phyloP scores from a whole-genome alignment of 2,888 invertebrate genomes.

The Cancer borealis region DNA sequence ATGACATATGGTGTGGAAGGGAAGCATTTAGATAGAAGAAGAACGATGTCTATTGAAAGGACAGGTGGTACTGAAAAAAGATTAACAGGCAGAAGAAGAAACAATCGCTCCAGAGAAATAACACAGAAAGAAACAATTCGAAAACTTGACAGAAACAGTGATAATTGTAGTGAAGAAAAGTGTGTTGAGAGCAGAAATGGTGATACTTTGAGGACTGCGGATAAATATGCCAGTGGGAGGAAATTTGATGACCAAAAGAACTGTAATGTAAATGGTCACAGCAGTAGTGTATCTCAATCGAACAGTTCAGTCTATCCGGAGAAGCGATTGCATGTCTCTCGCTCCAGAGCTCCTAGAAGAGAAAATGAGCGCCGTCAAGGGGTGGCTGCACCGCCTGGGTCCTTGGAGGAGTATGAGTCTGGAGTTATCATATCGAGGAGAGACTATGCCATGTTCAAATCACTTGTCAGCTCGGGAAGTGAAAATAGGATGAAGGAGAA shows the following conservation, averaged over 20 bases:
- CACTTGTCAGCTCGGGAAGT: slow-evolving; percentile 60
- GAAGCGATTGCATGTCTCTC: slow-evolving; percentile 35
- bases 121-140: neutral
- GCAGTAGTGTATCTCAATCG: neutral
- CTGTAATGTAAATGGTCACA: neutral
- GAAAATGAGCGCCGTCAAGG: slow-evolving; percentile 33
- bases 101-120: slow-evolving; percentile 45
- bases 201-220: neutral
- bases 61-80: neutral
- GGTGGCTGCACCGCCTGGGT: slow-evolving; percentile 3
- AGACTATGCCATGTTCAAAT: slow-evolving; percentile 72
- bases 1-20: neutral
- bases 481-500: slow-evolving; percentile 11
- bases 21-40: slow-evolving; percentile 3
- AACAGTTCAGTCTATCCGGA: slow-evolving; percentile 26
- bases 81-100: neutral
- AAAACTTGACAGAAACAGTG: slow-evolving; percentile 41
- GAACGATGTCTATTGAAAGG: neutral
- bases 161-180: slow-evolving; percentile 47
- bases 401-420: slow-evolving; percentile 46
- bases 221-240: neutral
- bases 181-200: neutral
- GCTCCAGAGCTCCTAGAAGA: slow-evolving; percentile 59
- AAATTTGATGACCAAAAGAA: neutral
- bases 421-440: slow-evolving; percentile 71